Evolutionary conservation across 2,113 vertebrate genomes (phyloP), one percentile per base, ranked within the genome.

Genomic region (Xiphophorus maculatus): DNA sequence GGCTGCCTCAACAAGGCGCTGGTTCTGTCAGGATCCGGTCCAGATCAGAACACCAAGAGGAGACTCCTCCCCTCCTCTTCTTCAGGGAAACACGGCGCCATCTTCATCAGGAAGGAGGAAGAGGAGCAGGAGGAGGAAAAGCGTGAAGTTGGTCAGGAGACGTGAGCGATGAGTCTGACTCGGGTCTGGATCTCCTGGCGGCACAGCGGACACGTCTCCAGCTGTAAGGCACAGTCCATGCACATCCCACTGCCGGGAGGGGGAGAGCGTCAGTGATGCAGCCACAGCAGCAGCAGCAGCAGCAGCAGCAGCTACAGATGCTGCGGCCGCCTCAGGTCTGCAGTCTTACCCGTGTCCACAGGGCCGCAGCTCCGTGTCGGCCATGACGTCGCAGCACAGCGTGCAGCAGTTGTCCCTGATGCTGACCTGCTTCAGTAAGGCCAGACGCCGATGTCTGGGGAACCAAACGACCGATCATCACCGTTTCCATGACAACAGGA

Each of bases 201-300:
- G 94, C 98, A 99, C 94, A 99, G 94, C 17, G 98, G 98, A 94
- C 98, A 99, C 85, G 96, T 99, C 94, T 99, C 98, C 92, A 99
- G 95, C 85, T 98, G 98, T 97, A 99, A 98, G 96, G 98, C 98
- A 98, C 98, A 99, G 92, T 97, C 96, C 98, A 99, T 99, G 93
- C 98, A 99, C 92, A 99, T 96, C 91, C 98, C 97, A 82, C 98
- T 99, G 90, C 1, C 76, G 37, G 29, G 35, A 37, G 12, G 37
- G 71, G 19, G 62, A 5, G 58, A 37, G 1, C 64, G 22, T 42
- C 40, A 42, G 35, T 37, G 35, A 37, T 12, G 10, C 10, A 3
- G 35, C 35, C 7, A 8, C 35, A 15, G 19, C 17, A 51, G 30
- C 30, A 4, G 32, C 32, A 5, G 32, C 32, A 5, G 32, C 35